These are phyloP conservation scores for Hirundo rustica DNA, from an alignment of 2,797 vertebrate genomes.

Conservation along the genomic window DNA sequence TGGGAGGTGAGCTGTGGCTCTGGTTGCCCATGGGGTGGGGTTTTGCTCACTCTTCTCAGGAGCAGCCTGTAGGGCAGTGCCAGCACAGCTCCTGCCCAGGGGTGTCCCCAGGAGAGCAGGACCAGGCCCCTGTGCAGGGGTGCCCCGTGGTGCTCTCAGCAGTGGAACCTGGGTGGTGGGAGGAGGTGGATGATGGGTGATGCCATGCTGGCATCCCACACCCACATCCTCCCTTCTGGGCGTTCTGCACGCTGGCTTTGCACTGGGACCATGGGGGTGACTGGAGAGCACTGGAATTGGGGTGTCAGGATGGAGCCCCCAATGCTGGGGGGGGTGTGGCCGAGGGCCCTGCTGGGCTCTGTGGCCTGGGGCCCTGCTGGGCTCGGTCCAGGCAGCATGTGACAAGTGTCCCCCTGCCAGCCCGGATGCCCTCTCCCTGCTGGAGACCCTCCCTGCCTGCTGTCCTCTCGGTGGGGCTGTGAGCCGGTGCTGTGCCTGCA, in stretches of 20 bases:
- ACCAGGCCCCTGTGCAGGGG: neutral
- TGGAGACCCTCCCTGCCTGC: neutral
- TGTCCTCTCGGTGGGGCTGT: accelerated
- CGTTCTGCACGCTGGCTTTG: neutral
- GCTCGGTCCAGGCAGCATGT: accelerated
- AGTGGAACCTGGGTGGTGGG: neutral
- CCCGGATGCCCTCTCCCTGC: neutral
- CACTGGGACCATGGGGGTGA: accelerated
- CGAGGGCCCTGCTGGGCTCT: neutral
- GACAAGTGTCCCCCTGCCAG: neutral
- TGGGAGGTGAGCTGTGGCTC: neutral
- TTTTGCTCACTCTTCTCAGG: neutral
- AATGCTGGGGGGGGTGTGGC: accelerated
- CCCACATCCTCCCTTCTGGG: accelerated
- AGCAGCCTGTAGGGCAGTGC: neutral
- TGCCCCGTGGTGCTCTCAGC: neutral
- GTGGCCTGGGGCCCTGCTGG: neutral
- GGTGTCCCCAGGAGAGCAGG: neutral
- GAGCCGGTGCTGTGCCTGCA: accelerated
- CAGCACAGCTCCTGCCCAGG: accelerated
- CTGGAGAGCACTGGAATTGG: neutral
- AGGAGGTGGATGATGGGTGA: neutral
- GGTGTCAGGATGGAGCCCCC: neutral
- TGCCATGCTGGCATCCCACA: accelerated
- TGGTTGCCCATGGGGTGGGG: neutral